Percentiles rank a stretch among this genome's conserved stretches.
Evolutionary conservation across 92 coral and sea anemone genomes (phyloP).

Genomic region (Galaxea fascicularis): DNA sequence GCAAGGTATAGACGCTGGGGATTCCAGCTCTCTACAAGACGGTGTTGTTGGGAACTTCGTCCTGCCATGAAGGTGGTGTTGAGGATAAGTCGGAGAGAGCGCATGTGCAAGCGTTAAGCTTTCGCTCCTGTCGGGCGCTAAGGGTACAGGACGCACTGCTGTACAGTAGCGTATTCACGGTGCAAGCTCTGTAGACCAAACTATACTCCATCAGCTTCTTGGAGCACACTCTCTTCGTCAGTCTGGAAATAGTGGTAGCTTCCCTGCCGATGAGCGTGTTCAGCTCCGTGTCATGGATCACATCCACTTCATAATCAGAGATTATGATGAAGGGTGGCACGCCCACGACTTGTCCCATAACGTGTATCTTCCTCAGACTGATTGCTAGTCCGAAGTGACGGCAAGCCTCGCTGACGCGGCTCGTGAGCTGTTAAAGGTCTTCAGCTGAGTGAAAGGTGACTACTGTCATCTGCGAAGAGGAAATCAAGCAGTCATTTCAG

Average conservation of each 20-base stretch:
- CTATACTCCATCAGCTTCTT: slow-evolving; percentile 34
- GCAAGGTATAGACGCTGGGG: not conserved
- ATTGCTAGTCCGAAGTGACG: slow-evolving; percentile 56
- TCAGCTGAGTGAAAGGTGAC: not conserved
- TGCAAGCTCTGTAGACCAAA: slow-evolving; percentile 44
- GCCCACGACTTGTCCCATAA: too few relatives aligned
- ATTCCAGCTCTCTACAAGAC: not conserved
- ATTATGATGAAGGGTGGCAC: slow-evolving; percentile 22
- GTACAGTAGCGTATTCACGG: slow-evolving; percentile 49
- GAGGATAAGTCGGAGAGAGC: slow-evolving; percentile 6
- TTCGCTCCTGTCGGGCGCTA: not conserved
- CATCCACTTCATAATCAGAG: not conserved
- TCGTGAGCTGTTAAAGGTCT: slow-evolving; percentile 1
- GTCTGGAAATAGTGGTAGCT: slow-evolving; percentile 6
- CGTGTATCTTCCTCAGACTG: too few relatives aligned
- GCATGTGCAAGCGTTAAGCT: slow-evolving; percentile 24
- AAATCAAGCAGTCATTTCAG: not conserved
- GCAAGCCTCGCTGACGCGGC: slow-evolving; percentile 35
- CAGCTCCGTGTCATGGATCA: slow-evolving; percentile 13
- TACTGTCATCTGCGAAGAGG: slow-evolving; percentile 15
- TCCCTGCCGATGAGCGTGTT: slow-evolving; percentile 27
- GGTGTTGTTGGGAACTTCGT: slow-evolving; percentile 15
- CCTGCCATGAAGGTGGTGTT: slow-evolving; percentile 18
- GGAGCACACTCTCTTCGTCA: slow-evolving; percentile 29
- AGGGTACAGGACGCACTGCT: slow-evolving; percentile 21